Percentiles rank a stretch among this genome's conserved stretches.
Conservation (phyloP, 2,113 vertebrate species). For the Bungarus multicinctus region DNA sequence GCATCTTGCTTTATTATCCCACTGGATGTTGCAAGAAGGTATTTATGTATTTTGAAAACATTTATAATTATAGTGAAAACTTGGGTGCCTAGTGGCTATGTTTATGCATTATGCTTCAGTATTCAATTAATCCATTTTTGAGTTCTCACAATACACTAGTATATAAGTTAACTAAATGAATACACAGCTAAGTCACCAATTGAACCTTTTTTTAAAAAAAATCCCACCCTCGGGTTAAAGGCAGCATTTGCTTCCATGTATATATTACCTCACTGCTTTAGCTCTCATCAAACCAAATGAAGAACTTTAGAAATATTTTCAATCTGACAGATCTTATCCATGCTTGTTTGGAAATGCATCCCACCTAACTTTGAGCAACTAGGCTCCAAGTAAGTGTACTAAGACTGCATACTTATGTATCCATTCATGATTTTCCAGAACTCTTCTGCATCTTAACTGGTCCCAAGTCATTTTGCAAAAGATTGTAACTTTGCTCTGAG, state of each 20-base stretch:
- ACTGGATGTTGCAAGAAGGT: not conserved
- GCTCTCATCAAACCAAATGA: not conserved
- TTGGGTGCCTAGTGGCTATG: not conserved
- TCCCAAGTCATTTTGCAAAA: not conserved
- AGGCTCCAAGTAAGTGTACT: not conserved
- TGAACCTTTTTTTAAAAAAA: not conserved
- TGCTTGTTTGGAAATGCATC: not conserved
- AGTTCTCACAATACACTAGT: not conserved
- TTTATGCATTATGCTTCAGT: not conserved
- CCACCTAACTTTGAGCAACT: not conserved
- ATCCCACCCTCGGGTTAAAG: not conserved
- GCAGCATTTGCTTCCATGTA: not conserved
- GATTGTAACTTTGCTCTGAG: not conserved
- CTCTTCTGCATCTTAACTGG: not conserved
- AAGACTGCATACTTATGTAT: not conserved
- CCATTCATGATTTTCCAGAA: not conserved
- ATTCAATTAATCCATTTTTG: not conserved
- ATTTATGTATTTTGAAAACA: not conserved
- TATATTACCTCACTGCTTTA: not conserved
- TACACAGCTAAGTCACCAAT: not conserved
- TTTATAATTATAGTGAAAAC: not conserved
- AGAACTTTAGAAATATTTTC: not conserved
- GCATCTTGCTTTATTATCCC: not conserved
- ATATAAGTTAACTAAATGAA: not conserved
- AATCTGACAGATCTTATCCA: not conserved